phyloP scores from a whole-genome alignment of 2,888 invertebrate genomes.

The Catocala fraxini region DNA sequence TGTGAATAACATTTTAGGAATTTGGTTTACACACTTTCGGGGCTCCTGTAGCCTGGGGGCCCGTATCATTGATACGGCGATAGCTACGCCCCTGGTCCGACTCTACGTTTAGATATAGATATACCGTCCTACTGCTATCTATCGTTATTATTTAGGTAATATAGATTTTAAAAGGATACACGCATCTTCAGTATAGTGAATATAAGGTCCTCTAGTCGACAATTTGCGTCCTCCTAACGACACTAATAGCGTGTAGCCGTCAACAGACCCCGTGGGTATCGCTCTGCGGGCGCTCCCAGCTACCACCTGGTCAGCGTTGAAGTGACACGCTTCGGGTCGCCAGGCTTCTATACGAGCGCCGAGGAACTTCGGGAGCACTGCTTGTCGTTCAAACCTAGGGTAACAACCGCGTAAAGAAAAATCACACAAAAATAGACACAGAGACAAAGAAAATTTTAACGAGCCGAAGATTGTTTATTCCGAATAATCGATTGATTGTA shows the following conservation, averaged over 20 bases:
- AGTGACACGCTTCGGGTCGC: constrained; percentile 94
- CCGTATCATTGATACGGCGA: too few species aligned
- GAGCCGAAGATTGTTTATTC: too few species aligned
- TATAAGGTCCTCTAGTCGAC: constrained; percentile 90
- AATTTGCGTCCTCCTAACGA: constrained; percentile 96
- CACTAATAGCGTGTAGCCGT: constrained; percentile 96
- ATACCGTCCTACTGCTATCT: too few species aligned
- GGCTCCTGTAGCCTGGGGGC: too few species aligned
- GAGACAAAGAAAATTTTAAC: too few species aligned
- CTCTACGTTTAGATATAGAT: too few species aligned
- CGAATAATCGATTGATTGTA: too few species aligned
- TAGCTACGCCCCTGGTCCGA: too few species aligned
- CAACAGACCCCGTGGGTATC: constrained; percentile 91
- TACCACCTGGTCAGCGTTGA: constrained; percentile 95
- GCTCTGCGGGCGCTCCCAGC: constrained; percentile 95
- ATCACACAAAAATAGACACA: too few species aligned
- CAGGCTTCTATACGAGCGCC: constrained; percentile 96
- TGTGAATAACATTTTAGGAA: too few species aligned
- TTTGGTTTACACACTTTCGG: too few species aligned
- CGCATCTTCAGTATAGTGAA: constrained; percentile 97
- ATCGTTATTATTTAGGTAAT: too few species aligned
- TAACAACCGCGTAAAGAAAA: background rate
- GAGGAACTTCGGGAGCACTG: constrained; percentile 97
- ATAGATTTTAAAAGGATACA: constrained; percentile 92
- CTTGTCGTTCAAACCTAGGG: constrained; percentile 95